Conservation (phyloP, 2,888 invertebrate species). For the Napeogenes inachia region DNA sequence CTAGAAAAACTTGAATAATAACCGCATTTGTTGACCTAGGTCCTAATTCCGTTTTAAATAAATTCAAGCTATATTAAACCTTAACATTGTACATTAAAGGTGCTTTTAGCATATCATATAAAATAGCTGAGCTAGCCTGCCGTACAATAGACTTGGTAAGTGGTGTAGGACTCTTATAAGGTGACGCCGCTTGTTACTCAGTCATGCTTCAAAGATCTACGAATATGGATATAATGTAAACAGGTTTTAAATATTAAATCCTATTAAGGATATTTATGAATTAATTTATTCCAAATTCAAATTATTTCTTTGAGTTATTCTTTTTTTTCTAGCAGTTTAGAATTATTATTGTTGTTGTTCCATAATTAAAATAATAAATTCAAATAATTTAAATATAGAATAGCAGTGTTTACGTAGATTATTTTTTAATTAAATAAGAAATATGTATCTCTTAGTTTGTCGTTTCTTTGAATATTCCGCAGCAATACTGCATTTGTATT, state of each 20-base stretch:
- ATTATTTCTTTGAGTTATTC: not conserved
- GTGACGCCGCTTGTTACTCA: conserved; percentile 30
- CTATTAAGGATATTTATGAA: not conserved
- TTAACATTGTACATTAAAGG: not conserved
- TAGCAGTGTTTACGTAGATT: too few relatives aligned
- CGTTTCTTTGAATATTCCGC: not conserved
- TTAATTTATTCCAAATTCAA: not conserved
- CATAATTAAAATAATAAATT: too few relatives aligned
- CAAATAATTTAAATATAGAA: too few relatives aligned
- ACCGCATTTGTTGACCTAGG: conserved; percentile 31
- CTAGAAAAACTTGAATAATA: conserved; percentile 25
- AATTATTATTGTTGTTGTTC: too few relatives aligned
- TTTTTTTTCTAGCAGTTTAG: too few relatives aligned
- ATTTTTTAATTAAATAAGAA: too few relatives aligned
- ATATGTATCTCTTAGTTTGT: not conserved
- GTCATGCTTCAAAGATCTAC: conserved; percentile 28
- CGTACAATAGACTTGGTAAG: conserved; percentile 29
- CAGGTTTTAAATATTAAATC: not conserved
- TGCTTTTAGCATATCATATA: conserved; percentile 8
- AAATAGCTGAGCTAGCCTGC: conserved; percentile 29
- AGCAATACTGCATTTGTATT: too few relatives aligned
- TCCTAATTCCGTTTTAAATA: conserved; percentile 21
- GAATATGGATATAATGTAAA: conserved; percentile 10
- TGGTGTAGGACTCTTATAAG: conserved; percentile 33
- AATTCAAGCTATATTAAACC: conserved; percentile 8